Base-by-base conservation (phyloP, 2,888 invertebrate genomes). In the Ophonus ardosiacus region DNA sequence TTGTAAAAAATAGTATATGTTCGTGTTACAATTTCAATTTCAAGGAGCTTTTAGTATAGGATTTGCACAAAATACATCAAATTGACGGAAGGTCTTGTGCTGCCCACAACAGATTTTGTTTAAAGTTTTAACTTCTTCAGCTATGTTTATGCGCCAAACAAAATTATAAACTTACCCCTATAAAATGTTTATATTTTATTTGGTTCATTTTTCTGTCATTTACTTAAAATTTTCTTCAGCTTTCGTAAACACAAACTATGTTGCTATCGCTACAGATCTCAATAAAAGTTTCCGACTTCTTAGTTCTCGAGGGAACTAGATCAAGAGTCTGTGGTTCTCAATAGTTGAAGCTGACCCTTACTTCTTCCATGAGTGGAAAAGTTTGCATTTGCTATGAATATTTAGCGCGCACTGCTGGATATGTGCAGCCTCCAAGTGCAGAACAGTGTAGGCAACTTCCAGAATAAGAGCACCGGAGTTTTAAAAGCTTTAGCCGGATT, bases 401-500 rank as follows among this genome's bases (percentile, higher is more conserved):
- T 74, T 74, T 74, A 74, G 51, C 18, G 40, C 15, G n/a, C 40
- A 24, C 38, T 15, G 71, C 68, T n/a, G 68, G 31, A 21, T 43
- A 74, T 74, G 71, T 74, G 43, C 43, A 74, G 13, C 71, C 71
- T 40, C 15, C 71, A 43, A 74, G 71, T 74, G 78, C 78, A 24
- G 78, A 81, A 81, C 63, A 81, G 40, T 81, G 63, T 74, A 74
- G 15, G 21, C 71, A 74, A 74, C 71, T 74, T 43, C 13, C 21
- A 43, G 71, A 74, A 74, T 74, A 40, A 74, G 71, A 43, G 31
- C 56, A 31, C 15, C 40, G 21, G 81, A 81, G 81, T 81, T 81
- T 81, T 81, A 65, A 81, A 63, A 81, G 81, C 63, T 65, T 81
- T 81, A 61, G 63, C n/a, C 61, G 81, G 51, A 81, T 65, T 65